Base-by-base conservation (phyloP, 2,113 vertebrate genomes). In the Pseudopipra pipra region DNA sequence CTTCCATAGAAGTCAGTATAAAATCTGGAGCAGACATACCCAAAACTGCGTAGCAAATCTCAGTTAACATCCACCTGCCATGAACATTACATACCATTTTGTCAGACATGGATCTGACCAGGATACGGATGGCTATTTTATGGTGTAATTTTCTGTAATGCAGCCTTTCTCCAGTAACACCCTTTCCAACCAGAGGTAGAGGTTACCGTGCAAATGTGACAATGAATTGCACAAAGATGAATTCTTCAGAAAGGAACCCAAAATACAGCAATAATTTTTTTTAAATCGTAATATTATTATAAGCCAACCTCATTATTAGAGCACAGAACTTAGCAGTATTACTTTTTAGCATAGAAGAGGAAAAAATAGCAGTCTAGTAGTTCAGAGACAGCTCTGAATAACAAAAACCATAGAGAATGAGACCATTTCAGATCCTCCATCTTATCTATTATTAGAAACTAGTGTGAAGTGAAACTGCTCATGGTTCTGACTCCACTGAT, bases 121-220 rank as follows among this genome's bases (percentile, higher is more conserved):
- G 91, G 90, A 93, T 86, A 86, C 30, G 76, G 76, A 92, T 84
- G 90, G 65, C 47, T 94, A 90, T 94, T 93, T 91, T 96, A 96
- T 92, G 94, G 88, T 95, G 72, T 68, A 86, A 95, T 97, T 97
- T 96, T 92, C 92, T 95, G 87, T 92, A 90, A 93, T 47, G 80
- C 56, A 82, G 39, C 59, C 33, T 85, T 90, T 94, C 90, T 88
- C 47, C 79, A 87, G 11, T 44, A 75, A 75, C 52, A 85, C 39
- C 46, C 15, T 92, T 90, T 75, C 87, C 49, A 78, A 52, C 17
- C 68, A 77, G 72, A 93, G 63, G 25, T 6, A 85, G 79, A 88
- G 31, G 46, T 65, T 49, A 94, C 72, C 6, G 15, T 93, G 86
- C 23, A 94, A 92, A 86, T 87, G 68, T 58, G 83, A 82, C 83